Percentiles rank a stretch among this genome's conserved stretches.
These are phyloP conservation scores for Hystrix cristata DNA, from an alignment of 2,113 vertebrate species.

Conservation along the genomic window DNA sequence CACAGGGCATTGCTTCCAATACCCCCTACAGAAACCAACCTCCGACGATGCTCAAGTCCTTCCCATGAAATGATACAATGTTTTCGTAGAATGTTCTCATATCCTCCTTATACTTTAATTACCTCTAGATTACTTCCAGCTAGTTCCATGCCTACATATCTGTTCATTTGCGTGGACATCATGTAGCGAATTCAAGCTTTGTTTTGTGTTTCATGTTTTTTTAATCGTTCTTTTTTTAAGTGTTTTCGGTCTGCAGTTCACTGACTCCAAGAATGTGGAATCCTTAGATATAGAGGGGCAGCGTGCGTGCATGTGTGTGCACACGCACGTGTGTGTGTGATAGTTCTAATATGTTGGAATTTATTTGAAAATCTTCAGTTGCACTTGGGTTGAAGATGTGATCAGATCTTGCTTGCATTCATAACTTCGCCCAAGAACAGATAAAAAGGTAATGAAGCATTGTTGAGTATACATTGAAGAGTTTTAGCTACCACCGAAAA, in stretches of 20 bases:
- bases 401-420: constrained; percentile 8
- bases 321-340: background rate
- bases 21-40: no score
- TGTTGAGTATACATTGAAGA: constrained; percentile 21
- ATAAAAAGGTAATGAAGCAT: constrained; percentile 49
- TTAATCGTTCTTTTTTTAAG: background rate
- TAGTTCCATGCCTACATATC: background rate
- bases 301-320: background rate
- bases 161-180: background rate
- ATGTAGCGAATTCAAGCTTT: no score
- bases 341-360: background rate
- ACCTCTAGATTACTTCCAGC: background rate
- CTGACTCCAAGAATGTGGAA: background rate
- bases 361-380: constrained; percentile 21
- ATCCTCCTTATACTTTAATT: background rate
- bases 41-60: background rate
- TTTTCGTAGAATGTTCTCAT: background rate
- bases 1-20: background rate
- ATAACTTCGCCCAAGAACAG: constrained; percentile 51
- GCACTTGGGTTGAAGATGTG: background rate
- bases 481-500: constrained; percentile 35
- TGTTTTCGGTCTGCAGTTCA: background rate
- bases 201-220: background rate
- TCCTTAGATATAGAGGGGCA: background rate
- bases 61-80: background rate